These are phyloP conservation scores for Ethmia dodecea DNA, from an alignment of 2,888 invertebrate species.

Conservation along the genomic window DNA sequence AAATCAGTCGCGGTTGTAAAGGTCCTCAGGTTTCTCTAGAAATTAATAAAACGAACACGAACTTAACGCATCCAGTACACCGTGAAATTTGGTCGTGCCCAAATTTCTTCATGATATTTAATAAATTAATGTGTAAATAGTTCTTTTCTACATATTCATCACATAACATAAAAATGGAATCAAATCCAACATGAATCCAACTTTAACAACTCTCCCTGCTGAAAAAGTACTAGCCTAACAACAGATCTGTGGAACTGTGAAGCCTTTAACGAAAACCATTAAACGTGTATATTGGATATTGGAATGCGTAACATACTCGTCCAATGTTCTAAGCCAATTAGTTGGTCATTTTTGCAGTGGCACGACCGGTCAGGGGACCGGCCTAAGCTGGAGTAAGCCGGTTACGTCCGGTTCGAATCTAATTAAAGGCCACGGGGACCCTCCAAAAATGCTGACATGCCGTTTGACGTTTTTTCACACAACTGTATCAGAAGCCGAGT, in stretches of 20 bases:
- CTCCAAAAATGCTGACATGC: conserved; percentile 68
- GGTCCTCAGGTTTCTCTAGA: no score
- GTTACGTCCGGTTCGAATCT: conserved; percentile 71
- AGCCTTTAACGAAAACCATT: conserved; percentile 52
- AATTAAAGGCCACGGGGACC: conserved; percentile 69
- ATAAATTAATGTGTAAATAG: no score
- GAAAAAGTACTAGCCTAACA: no score
- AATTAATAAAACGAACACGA: no score
- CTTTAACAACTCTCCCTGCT: no score
- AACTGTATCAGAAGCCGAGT: conserved; percentile 44
- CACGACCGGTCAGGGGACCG: conserved; percentile 50
- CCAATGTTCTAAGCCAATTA: conserved; percentile 73
- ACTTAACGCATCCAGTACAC: no score
- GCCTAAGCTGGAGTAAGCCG: conserved; percentile 72
- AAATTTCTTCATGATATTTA: no score
- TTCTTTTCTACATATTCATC: no score
- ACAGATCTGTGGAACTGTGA: conserved; percentile 4
- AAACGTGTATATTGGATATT: conserved; percentile 64
- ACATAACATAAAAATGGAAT: no score
- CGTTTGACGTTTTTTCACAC: conserved; percentile 57
- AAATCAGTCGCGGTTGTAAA: no score
- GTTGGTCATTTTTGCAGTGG: conserved; percentile 71
- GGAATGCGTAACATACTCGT: conserved; percentile 53
- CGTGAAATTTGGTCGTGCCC: no score
- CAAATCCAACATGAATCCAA: no score